Base-by-base conservation (phyloP, 2,888 invertebrate species). In the Perithous albicinctus region DNA sequence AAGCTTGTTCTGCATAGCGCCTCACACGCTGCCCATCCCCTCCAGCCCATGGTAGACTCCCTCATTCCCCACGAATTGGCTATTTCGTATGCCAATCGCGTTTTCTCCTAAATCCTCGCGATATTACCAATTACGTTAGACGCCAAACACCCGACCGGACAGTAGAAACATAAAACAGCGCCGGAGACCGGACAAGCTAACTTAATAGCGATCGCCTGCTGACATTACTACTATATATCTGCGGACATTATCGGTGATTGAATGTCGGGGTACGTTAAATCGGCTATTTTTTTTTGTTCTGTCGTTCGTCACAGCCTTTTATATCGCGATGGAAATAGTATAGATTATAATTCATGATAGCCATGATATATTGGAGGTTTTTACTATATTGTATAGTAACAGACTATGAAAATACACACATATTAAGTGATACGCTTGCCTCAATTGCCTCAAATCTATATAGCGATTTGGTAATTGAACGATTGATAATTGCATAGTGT, bases 81-180 rank as follows among this genome's bases (percentile, higher is more conserved):
- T 46, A 78, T 78, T 82, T 77, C 75, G 81, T 81, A 73, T 77
- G 81, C 81, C 77, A 73, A 77, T 81, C 72, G 67, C 54, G 56
- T 77, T 81, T 77, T 81, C 81, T 63, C 81, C 73, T 81, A 77
- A 81, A 81, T 81, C 77, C 79, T 69, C 41, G 20, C 77, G 73
- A 77, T 81, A 81, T 81, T 77, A 81, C 75, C 81, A 77, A 81
- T 81, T 81, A 81, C 63, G 41, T 46, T 35, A 51, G 54, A 46
- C 61, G 38, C 54, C 69, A 54, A 26, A 20, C 32, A 4, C 20
- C 18, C 23, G 26, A 20, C 10, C 15, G 43, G n/a, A 73, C 51
- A 38, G 26, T 18, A n/a, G 15, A 10, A 48, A 54, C 6, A 43
- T 54, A 69, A 69, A 74, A 74, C 6, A 59, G 29, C 8, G 48